Evolutionary conservation across 2,113 vertebrate species (phyloP).

Genomic region (Triplophysa tibetana): DNA sequence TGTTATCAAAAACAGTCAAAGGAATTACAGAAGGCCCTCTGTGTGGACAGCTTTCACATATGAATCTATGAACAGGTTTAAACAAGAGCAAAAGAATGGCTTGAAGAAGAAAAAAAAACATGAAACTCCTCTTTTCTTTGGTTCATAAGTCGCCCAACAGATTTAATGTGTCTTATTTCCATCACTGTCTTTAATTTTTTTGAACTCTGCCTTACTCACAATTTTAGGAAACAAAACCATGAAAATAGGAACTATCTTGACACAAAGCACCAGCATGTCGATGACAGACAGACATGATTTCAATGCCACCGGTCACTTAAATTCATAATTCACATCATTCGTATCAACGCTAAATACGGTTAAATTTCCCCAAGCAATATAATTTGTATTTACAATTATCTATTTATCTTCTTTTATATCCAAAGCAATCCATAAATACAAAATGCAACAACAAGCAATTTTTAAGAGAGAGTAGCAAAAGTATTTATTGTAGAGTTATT

Average conservation of each 20-base stretch:
- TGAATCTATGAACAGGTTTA: not conserved
- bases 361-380: no score
- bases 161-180: not conserved
- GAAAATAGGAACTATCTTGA: slow-evolving; percentile 28
- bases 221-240: not conserved
- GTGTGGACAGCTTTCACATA: not conserved
- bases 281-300: slow-evolving; percentile 9
- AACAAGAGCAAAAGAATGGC: not conserved
- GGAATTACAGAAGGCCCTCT: slow-evolving; percentile 4
- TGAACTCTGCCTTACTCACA: not conserved
- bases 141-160: no score
- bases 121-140: no score
- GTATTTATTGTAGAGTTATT: no score
- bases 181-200: not conserved
- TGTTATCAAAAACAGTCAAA: slow-evolving; percentile 8
- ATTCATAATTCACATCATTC: not conserved
- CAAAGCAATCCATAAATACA: not conserved
- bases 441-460: not conserved
- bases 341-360: not conserved
- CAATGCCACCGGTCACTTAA: not conserved
- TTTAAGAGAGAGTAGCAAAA: no score
- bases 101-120: not conserved
- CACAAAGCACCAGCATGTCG: slow-evolving; percentile 16
- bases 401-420: not conserved
- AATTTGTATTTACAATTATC: not conserved